phyloP scores from a whole-genome alignment of 64 coral and sea anemone genomes.

The Orbicella faveolata region DNA sequence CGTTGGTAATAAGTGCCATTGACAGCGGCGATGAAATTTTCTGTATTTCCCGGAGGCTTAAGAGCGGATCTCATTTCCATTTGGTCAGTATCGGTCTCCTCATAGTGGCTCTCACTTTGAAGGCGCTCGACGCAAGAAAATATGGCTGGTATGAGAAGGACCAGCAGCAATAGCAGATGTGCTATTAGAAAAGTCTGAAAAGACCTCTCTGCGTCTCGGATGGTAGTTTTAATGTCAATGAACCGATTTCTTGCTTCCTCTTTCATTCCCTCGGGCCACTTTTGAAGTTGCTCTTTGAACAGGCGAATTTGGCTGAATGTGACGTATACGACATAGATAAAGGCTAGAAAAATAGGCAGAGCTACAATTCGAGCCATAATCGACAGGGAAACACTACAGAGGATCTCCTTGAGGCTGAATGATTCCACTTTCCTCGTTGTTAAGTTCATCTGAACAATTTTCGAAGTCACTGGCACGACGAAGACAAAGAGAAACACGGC shows the following conservation, averaged over 20 bases:
- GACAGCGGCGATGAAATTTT: neutral
- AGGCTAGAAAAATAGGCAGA: conserved; percentile 61
- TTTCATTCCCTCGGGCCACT: conserved; percentile 25
- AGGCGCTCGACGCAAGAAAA: conserved; percentile 65
- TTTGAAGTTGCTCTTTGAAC: conserved; percentile 60
- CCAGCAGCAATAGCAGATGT: conserved; percentile 39
- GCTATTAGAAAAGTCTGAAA: conserved; percentile 58
- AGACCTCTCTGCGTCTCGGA: conserved; percentile 36
- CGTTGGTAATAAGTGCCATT: neutral
- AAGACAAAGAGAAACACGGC: conserved; percentile 29
- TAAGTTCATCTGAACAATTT: conserved; percentile 35
- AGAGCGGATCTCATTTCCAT: neutral
- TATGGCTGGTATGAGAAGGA: conserved; percentile 56
- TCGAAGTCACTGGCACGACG: conserved; percentile 23
- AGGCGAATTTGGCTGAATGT: conserved; percentile 57
- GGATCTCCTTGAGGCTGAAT: conserved; percentile 9
- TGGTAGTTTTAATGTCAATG: conserved; percentile 49
- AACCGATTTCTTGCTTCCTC: conserved; percentile 50
- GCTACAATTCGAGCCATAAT: conserved; percentile 11
- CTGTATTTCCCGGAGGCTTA: neutral
- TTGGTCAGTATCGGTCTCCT: neutral
- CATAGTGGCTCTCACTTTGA: conserved; percentile 43
- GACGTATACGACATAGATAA: conserved; percentile 54
- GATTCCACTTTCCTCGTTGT: neutral
- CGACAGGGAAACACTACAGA: conserved; percentile 6